Evolutionary conservation across 2,888 invertebrate genomes (phyloP).

Genomic region (Netelia melanura): DNA sequence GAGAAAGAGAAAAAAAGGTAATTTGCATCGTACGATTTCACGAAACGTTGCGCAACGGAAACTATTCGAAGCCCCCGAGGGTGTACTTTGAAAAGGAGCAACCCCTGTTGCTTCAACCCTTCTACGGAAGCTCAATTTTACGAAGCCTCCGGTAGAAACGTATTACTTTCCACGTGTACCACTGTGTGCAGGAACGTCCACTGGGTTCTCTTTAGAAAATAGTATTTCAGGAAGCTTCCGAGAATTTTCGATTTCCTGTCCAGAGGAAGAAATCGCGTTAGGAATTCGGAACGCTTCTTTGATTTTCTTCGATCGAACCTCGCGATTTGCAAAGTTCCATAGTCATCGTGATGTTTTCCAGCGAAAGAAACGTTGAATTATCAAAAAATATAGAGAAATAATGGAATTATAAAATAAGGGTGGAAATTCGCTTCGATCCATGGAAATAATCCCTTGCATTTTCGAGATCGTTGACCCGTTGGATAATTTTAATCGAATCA

Average conservation of each 20-base stretch:
- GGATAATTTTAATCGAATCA: neutral
- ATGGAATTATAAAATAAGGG: neutral
- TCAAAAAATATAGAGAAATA: neutral
- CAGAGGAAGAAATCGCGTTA: constrained; percentile 19
- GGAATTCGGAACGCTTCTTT: neutral
- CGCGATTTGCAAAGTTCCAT: neutral
- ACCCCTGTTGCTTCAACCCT: constrained; percentile 14
- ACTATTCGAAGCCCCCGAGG: neutral
- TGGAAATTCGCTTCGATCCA: too few species aligned
- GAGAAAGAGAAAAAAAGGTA: neutral
- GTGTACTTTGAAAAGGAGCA: constrained; percentile 12
- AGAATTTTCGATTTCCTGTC: constrained; percentile 40
- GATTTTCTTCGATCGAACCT: neutral
- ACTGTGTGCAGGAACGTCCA: constrained; percentile 12
- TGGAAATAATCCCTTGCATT: too few species aligned
- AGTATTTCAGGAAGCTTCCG: constrained; percentile 8
- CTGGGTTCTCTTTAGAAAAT: constrained; percentile 43
- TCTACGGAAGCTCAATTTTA: neutral
- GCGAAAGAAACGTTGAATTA: too few species aligned
- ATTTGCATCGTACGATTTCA: neutral
- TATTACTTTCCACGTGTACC: constrained; percentile 43
- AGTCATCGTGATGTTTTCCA: neutral
- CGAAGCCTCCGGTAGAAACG: constrained; percentile 37
- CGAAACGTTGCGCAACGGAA: neutral
- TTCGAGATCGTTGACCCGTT: neutral